phyloP scores from a whole-genome alignment of 92 coral and sea anemone genomes.

The Porites divaricata region DNA sequence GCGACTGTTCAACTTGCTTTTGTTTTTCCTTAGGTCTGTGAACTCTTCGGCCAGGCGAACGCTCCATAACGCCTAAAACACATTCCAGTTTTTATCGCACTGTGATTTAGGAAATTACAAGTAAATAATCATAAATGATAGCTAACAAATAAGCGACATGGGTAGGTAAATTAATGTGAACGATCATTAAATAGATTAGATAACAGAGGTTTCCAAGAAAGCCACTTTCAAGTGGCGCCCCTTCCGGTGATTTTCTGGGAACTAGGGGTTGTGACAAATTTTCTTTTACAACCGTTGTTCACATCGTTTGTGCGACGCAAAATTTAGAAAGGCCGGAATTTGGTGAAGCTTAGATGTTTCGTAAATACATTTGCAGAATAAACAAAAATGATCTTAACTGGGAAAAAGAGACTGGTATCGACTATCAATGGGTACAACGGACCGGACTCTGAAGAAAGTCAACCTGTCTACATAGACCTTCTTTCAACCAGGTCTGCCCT shows the following conservation, averaged over 20 bases:
- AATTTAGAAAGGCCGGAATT: not conserved
- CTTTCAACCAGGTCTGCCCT: too few species aligned
- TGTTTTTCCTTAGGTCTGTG: not conserved
- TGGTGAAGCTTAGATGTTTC: not conserved
- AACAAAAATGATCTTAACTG: too few species aligned
- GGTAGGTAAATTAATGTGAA: not conserved
- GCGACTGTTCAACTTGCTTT: not conserved
- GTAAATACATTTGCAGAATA: too few species aligned
- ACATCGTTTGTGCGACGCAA: not conserved
- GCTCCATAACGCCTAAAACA: slow-evolving; percentile 3
- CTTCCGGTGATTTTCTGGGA: not conserved
- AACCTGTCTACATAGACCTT: too few species aligned
- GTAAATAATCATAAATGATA: not conserved
- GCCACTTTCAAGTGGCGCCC: not conserved
- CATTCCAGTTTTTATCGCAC: not conserved
- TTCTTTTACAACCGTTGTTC: not conserved
- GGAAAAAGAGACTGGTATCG: too few species aligned
- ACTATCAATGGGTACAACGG: too few species aligned
- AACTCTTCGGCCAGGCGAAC: not conserved
- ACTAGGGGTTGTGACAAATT: not conserved
- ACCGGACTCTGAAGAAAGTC: too few species aligned
- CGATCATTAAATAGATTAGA: not conserved
- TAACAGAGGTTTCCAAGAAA: not conserved
- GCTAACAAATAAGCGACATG: not conserved
- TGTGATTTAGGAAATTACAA: not conserved